phyloP scores from a whole-genome alignment of 2,888 invertebrate species.

The Globia sparganii region DNA sequence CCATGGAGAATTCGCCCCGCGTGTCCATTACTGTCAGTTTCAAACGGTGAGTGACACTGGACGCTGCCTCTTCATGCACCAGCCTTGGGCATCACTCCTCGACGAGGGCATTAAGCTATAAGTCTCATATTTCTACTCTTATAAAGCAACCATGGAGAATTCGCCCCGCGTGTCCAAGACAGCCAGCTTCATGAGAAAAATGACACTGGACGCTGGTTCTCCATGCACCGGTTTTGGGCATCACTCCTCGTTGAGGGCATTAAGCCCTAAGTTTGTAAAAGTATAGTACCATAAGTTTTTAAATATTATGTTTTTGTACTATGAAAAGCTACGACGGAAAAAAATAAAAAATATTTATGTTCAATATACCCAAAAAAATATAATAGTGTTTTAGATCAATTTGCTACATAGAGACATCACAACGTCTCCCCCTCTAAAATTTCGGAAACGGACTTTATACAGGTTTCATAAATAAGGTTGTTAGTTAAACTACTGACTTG shows the following conservation, averaged over 20 bases:
- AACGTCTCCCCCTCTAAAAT: neutral
- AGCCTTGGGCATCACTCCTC: slow-evolving; percentile 98
- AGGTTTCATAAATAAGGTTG: neutral
- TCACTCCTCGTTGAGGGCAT: slow-evolving; percentile 71
- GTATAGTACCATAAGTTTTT: no score
- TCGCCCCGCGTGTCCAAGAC: slow-evolving; percentile 92
- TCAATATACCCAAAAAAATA: neutral
- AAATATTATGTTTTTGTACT: no score
- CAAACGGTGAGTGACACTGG: slow-evolving; percentile 96
- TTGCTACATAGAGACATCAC: neutral
- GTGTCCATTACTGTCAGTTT: slow-evolving; percentile 93
- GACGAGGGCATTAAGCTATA: slow-evolving; percentile 98
- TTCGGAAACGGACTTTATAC: neutral
- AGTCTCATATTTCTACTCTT: slow-evolving; percentile 43
- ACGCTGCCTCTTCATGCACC: slow-evolving; percentile 97
- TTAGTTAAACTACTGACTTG: neutral
- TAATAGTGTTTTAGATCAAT: neutral
- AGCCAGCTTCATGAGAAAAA: slow-evolving; percentile 94
- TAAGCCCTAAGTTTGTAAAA: no score
- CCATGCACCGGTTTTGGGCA: slow-evolving; percentile 98
- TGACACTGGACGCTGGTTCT: slow-evolving; percentile 96
- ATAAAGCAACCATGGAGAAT: slow-evolving; percentile 51
- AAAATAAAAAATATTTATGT: no score
- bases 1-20: slow-evolving; percentile 68
- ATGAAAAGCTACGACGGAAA: neutral